A percentile compares a stretch with the other conserved stretches of the same genome.
Conservation (phyloP, 2,797 vertebrate genomes). For the Falco rusticolus region DNA sequence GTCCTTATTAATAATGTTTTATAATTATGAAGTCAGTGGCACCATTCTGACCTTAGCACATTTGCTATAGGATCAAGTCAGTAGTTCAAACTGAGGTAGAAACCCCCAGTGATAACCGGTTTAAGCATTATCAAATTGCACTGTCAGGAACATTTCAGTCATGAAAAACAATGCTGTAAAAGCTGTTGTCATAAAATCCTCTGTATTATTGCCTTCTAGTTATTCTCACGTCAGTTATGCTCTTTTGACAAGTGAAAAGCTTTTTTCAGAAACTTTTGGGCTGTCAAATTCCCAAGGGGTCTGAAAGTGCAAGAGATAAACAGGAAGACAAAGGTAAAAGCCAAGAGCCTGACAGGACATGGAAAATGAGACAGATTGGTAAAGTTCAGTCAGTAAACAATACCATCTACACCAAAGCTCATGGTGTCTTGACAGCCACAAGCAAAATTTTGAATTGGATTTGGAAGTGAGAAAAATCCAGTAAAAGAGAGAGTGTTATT, state of each 20-base stretch:
- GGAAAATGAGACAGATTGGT: not conserved
- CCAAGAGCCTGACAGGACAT: not conserved
- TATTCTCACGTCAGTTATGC: not conserved
- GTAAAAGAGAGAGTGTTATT: not conserved
- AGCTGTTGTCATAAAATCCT: not conserved
- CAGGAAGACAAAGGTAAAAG: not conserved
- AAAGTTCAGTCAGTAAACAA: not conserved
- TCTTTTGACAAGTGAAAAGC: not conserved
- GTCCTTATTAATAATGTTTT: not conserved
- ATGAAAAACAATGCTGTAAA: not conserved
- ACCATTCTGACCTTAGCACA: not conserved
- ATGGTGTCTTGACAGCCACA: not conserved
- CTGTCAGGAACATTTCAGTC: not conserved
- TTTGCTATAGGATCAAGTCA: not conserved
- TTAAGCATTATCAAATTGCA: not conserved
- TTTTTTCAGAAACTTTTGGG: not conserved
- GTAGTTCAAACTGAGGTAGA: not conserved
- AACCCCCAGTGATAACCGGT: not conserved
- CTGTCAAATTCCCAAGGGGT: not conserved
- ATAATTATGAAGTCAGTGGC: not conserved
- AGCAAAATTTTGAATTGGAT: not conserved
- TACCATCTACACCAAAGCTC: not conserved
- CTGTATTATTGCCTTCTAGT: not conserved
- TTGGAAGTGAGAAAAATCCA: not conserved
- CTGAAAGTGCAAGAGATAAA: not conserved